Percentiles rank a stretch among this genome's conserved stretches.
Evolutionary conservation across 1,140 invertebrate species (phyloP).

Genomic region (Melanaphis sacchari): DNA sequence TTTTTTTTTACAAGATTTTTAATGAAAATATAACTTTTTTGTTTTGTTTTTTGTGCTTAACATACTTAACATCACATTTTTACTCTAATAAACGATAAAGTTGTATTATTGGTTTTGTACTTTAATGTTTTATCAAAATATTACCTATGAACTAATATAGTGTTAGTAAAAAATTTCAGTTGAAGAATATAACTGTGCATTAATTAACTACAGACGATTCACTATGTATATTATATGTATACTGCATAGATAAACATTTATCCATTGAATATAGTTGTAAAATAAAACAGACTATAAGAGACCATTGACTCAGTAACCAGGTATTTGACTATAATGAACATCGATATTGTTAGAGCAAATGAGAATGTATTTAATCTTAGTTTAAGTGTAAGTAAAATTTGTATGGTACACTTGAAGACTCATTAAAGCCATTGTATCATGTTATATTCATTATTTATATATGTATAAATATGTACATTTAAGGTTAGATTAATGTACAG

Average conservation of each 20-base stretch:
- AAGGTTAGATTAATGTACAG: too few relatives aligned
- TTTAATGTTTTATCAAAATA: neutral
- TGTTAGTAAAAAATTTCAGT: neutral
- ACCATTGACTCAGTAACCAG: neutral
- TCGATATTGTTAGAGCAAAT: neutral
- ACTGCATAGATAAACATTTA: neutral
- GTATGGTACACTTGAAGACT: neutral
- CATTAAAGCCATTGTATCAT: neutral
- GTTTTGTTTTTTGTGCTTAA: slow-evolving; percentile 46
- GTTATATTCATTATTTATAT: too few relatives aligned
- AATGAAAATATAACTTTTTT: neutral
- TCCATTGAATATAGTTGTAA: neutral
- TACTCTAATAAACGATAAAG: slow-evolving; percentile 47
- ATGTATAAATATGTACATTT: too few relatives aligned
- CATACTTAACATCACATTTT: slow-evolving; percentile 54
- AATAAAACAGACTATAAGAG: neutral
- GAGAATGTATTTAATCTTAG: neutral
- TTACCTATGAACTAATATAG: neutral
- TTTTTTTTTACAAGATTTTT: slow-evolving; percentile 30
- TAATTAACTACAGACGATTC: neutral
- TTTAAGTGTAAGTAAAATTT: neutral
- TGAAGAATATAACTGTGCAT: neutral
- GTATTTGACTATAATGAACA: neutral
- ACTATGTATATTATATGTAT: neutral
- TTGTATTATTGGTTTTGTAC: slow-evolving; percentile 43